Base-by-base conservation (phyloP, 2,797 vertebrate genomes). In the Melanotaenia trifasciata region DNA sequence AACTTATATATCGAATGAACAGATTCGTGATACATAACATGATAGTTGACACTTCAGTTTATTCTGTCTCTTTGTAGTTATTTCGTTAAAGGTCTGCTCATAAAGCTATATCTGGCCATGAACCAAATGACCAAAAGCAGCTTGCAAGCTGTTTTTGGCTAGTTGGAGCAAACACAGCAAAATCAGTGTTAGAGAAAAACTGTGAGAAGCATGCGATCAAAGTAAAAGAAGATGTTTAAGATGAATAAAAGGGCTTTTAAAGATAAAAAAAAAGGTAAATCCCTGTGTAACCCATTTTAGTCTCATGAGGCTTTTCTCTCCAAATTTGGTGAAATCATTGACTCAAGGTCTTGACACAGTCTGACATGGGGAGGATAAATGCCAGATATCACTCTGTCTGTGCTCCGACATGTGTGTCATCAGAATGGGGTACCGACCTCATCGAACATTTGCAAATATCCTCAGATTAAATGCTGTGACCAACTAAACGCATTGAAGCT, bases 391-490 rank as follows among this genome's bases (percentile, higher is more conserved):
- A 60, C 28, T 54, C 16, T 64, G 6, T 72, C 64, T 47, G 59
- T 30, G 58, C 57, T 47, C 51, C 10, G 3, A 13, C 32, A 51
- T 40, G 28, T 35, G 26, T 70, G 60, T 72, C 71, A 74, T 82
- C 58, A 67, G 72, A 30, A 32, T 30, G 75, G 70, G 60, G 24
- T 11, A 47, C 74, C 32, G 30, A 81, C 59, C 4, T 45, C 11
- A 43, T 43, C 24, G 16, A 6, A 58, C 40, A 50, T 30, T 16
- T 13, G 59, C 64, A 26, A 16, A 81, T 18, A 70, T 4, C 7
- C 35, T 74, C 71, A 75, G 78, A 89, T 86, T 87, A 56, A 83
- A 82, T 77, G 64, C 67, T 63, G 56, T 58, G 1, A 58, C 22
- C 67, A 63, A 76, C 58, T 81, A 74, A 70, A 63, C 79, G 77